Base-by-base conservation (phyloP, 2,888 invertebrate species). In the Nemotelus nigrinus region DNA sequence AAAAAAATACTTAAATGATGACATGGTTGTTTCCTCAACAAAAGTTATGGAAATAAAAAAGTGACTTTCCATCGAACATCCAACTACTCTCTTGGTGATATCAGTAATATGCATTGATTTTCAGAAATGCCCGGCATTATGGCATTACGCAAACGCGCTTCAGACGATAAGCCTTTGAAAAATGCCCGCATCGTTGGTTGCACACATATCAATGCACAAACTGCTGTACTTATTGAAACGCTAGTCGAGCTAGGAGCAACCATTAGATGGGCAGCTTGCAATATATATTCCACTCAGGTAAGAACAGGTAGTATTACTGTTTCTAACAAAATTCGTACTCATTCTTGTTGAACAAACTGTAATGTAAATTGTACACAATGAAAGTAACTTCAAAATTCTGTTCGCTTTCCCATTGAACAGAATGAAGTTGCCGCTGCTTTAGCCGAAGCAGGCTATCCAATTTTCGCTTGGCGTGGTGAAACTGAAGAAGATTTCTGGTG, bases 401-500 rank as follows among this genome's bases (percentile, higher is more conserved):
- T 5, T 58, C 53, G 50, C 65, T 65, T 0, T 77, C 67, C 68
- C 3, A 47, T 75, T 4, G 45, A 45, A 76, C 83, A 98, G 93
- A 98, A 99, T 86, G 98, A 98, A 88, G 97, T 98, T 0, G 97
- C 97, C 0, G 97, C 98, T 0, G 98, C 98, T 0, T 87, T 98
- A 80, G 98, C 98, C 0, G 95, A 98, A 87, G 94, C 95, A 65
- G 94, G 93, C 8, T 94, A 93, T 85, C 92, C 97, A 2, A 92
- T 98, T 80, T 98, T 96, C 88, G 96, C 98, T 8, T 98, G 98
- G 98, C 94, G 97, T 77, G 97, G 97, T 0, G 97, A 98, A 87
- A 96, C 96, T 4, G 98, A 98, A 86, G 98, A 98, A 85, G 98
- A 98, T 83, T 98, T 98, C 88, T 98, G 98, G 98, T 98, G 98